phyloP scores from a whole-genome alignment of 2,888 invertebrate species.

The Drosophila mimica region DNA sequence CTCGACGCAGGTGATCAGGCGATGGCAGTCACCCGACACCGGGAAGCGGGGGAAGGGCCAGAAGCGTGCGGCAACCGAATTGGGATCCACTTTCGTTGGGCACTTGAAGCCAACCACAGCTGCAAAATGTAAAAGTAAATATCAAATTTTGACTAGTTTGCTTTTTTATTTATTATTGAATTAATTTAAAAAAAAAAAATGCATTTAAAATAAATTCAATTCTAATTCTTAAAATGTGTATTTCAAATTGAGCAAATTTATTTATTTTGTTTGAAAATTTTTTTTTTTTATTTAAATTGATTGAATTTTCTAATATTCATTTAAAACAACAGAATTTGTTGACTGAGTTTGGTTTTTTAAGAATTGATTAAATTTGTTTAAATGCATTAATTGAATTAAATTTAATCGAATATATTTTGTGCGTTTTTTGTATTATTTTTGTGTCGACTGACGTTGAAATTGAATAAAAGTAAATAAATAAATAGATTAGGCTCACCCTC shows the following conservation, averaged over 20 bases:
- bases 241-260: neutral
- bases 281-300: neutral
- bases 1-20: slow-evolving; percentile 95
- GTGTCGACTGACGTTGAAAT: neutral
- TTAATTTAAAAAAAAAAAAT: neutral
- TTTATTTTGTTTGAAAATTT: too few relatives aligned
- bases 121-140: slow-evolving; percentile 80
- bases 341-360: neutral
- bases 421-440: neutral
- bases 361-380: neutral
- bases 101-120: slow-evolving; percentile 97
- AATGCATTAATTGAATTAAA: neutral
- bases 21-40: slow-evolving; percentile 94
- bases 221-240: neutral
- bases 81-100: slow-evolving; percentile 92
- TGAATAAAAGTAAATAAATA: neutral
- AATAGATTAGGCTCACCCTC: slow-evolving; percentile 87
- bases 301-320: too few relatives aligned
- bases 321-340: too few relatives aligned
- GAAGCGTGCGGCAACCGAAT: slow-evolving; percentile 93
- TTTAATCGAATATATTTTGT: neutral
- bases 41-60: slow-evolving; percentile 97
- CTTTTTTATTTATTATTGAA: slow-evolving; percentile 14
- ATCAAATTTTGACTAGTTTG: slow-evolving; percentile 27
- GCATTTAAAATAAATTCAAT: neutral